phyloP scores from a whole-genome alignment of 2,113 vertebrate species.

The Lucifuga dentata region DNA sequence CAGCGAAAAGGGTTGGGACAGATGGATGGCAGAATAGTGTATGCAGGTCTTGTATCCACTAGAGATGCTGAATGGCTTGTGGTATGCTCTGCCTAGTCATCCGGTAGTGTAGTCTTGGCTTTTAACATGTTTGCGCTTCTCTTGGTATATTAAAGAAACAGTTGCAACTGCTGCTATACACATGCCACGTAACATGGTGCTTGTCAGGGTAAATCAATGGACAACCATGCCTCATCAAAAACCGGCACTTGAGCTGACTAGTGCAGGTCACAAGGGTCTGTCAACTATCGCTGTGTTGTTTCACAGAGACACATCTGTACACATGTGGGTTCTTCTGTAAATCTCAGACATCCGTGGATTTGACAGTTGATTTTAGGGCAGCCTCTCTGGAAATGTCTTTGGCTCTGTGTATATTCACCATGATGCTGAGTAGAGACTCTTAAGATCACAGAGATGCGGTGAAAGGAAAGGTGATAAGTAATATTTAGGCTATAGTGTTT shows the following conservation, averaged over 20 bases:
- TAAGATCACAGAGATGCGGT: constrained; percentile 42
- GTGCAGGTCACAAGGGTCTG: constrained; percentile 31
- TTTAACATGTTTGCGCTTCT: constrained; percentile 75
- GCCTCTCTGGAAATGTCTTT: constrained; percentile 49
- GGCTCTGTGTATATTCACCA: constrained; percentile 61
- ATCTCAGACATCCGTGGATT: constrained; percentile 56
- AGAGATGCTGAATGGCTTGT: constrained; percentile 37
- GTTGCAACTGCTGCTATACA: constrained; percentile 53
- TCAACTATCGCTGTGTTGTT: constrained; percentile 42
- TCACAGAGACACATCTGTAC: constrained; percentile 51
- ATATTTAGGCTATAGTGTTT: constrained; percentile 27
- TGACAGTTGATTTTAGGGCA: constrained; percentile 69
- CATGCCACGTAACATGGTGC: constrained; percentile 62
- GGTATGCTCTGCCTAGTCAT: constrained; percentile 13
- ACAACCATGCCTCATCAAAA: constrained; percentile 30
- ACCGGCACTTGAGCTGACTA: constrained; percentile 53
- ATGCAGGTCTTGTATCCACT: constrained; percentile 44
- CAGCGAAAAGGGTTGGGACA: background rate
- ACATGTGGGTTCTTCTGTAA: constrained; percentile 68
- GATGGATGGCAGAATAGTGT: constrained; percentile 47
- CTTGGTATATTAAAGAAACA: constrained; percentile 71
- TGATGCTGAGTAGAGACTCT: constrained; percentile 22
- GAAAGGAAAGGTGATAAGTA: constrained; percentile 29
- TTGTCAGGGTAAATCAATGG: constrained; percentile 67
- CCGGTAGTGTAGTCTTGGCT: constrained; percentile 42